Conservation (phyloP, 2,888 invertebrate species). For the Leptura quadrifasciata region DNA sequence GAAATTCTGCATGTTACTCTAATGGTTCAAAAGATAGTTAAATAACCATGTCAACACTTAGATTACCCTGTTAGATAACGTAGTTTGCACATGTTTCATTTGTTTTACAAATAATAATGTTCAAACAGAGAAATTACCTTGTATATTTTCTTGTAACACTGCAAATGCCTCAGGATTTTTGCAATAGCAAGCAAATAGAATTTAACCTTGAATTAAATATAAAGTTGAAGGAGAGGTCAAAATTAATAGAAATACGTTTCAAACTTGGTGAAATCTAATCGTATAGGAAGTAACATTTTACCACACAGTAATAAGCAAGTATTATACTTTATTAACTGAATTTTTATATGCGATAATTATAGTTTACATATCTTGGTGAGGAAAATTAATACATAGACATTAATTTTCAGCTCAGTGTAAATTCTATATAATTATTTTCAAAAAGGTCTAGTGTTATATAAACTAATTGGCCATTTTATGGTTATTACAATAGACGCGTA, state of each 20-base stretch:
- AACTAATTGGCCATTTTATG: constrained; percentile 4
- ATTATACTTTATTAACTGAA: not conserved
- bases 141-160: not conserved
- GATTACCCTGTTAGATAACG: too few species aligned
- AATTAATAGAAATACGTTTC: constrained; percentile 1
- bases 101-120: not conserved
- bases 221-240: constrained; percentile 7
- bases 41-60: too few species aligned
- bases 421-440: not conserved
- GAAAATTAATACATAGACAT: not conserved
- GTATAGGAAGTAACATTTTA: constrained; percentile 7
- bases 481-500: constrained; percentile 10
- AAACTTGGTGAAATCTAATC: not conserved
- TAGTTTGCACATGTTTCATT: not conserved
- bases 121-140: not conserved
- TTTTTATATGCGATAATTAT: not conserved
- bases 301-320: constrained; percentile 7
- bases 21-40: too few species aligned
- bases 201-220: constrained; percentile 1
- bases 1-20: too few species aligned
- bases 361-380: not conserved
- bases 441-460: not conserved
- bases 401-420: not conserved
- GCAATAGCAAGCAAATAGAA: not conserved
- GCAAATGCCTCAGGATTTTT: not conserved